phyloP scores from a whole-genome alignment of 2,888 invertebrate genomes.

The Carcina quercana region DNA sequence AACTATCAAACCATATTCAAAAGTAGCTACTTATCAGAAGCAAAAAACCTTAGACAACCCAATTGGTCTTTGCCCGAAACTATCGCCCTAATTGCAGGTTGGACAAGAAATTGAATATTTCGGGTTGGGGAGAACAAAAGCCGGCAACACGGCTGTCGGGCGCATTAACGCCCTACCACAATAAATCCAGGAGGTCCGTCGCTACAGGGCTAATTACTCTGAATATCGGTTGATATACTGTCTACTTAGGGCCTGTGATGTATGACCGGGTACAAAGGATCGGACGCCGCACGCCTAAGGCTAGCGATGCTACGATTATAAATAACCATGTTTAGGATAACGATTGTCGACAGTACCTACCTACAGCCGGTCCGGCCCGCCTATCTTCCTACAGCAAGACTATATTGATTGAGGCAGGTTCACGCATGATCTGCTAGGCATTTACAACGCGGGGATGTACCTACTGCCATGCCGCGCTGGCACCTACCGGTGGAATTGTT shows the following conservation, averaged over 20 bases:
- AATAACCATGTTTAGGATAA: conserved; percentile 67
- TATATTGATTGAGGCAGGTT: no score
- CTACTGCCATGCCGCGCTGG: no score
- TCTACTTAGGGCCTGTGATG: conserved; percentile 71
- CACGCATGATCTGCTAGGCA: no score
- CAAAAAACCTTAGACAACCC: no score
- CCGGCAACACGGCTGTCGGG: conserved; percentile 66
- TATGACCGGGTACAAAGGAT: conserved; percentile 65
- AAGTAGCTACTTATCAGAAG: no score
- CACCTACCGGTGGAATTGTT: no score
- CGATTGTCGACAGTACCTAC: conserved; percentile 39
- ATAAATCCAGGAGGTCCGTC: conserved; percentile 71
- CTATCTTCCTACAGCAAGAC: no score
- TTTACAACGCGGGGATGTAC: no score
- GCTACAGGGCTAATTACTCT: conserved; percentile 72
- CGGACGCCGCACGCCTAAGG: conserved; percentile 58
- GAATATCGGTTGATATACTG: conserved; percentile 69
- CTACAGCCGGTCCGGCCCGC: no score
- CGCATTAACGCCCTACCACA: conserved; percentile 67
- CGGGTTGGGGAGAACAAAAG: conserved; percentile 58
- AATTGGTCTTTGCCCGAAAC: no score
- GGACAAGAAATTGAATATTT: conserved; percentile 69
- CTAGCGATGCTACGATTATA: conserved; percentile 57
- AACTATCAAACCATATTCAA: no score
- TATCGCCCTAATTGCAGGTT: no score